Conservation (phyloP, 2,888 invertebrate genomes). For the Pheosia gnoma region DNA sequence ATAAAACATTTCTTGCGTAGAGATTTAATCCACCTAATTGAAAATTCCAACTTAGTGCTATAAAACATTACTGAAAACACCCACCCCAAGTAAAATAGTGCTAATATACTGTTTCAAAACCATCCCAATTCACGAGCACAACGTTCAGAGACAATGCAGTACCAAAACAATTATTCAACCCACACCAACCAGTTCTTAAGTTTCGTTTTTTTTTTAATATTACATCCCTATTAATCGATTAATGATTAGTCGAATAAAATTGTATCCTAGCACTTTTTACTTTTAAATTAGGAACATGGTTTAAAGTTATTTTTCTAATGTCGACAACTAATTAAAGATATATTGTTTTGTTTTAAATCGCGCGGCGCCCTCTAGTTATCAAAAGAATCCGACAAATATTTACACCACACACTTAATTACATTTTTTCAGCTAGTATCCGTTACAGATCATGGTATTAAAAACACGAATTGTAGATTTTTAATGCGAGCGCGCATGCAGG, state of each 20-base stretch:
- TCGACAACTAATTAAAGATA: not conserved
- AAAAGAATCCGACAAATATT: not conserved
- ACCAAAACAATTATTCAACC: not conserved
- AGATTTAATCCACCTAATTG: not conserved
- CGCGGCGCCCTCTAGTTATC: not conserved
- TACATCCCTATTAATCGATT: not conserved
- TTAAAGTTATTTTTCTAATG: not conserved
- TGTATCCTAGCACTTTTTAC: not conserved
- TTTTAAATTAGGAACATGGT: not conserved
- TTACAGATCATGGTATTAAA: slow-evolving; percentile 37
- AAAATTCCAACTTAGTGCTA: slow-evolving; percentile 27
- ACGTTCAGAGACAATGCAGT: not conserved
- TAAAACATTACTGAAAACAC: slow-evolving; percentile 32
- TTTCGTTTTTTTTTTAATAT: not conserved
- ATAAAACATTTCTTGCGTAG: not conserved
- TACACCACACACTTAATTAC: not conserved
- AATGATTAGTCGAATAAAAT: not conserved
- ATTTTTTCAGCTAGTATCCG: slow-evolving; percentile 7
- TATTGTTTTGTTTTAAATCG: not conserved
- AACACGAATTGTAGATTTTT: slow-evolving; percentile 36
- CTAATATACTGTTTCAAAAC: slow-evolving; percentile 28
- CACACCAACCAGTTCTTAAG: not conserved
- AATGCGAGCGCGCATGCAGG: slow-evolving; percentile 42
- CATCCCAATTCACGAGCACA: slow-evolving; percentile 15
- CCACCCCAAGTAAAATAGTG: slow-evolving; percentile 18